These are phyloP conservation scores for Plebejus argus DNA, from an alignment of 2,888 invertebrate genomes.

Conservation along the genomic window DNA sequence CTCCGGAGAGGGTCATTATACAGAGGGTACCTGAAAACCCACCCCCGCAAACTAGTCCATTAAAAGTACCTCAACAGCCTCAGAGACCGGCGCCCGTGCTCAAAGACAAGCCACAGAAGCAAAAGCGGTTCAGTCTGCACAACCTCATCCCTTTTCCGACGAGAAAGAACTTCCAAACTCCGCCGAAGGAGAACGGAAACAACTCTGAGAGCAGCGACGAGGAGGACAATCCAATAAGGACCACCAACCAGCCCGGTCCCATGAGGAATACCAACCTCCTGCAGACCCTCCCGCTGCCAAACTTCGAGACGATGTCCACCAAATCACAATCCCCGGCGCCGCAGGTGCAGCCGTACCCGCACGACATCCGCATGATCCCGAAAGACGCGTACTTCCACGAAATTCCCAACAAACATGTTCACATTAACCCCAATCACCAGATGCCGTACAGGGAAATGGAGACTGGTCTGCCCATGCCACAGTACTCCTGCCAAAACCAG, in stretches of 20 bases:
- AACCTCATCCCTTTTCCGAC: conserved; percentile 78
- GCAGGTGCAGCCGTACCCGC: conserved; percentile 49
- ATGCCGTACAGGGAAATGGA: conserved; percentile 63
- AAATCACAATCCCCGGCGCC: conserved; percentile 69
- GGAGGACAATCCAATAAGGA: conserved; percentile 75
- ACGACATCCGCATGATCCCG: conserved; percentile 71
- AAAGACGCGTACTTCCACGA: conserved; percentile 84
- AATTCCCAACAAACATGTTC: conserved; percentile 72
- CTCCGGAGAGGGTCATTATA: conserved; percentile 64
- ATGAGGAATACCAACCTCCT: conserved; percentile 79
- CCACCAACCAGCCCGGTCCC: conserved; percentile 73
- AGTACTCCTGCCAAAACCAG: conserved; percentile 54
- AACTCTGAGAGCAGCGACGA: conserved; percentile 82
- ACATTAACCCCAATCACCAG: conserved; percentile 47
- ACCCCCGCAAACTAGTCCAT: conserved; percentile 51
- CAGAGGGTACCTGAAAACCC: conserved; percentile 65
- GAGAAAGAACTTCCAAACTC: conserved; percentile 72
- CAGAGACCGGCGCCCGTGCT: conserved; percentile 71
- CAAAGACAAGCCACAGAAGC: conserved; percentile 74
- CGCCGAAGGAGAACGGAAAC: conserved; percentile 73
- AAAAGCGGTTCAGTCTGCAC: conserved; percentile 75
- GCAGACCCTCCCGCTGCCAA: conserved; percentile 77
- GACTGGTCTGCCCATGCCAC: conserved; percentile 57
- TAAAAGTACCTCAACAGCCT: conserved; percentile 74
- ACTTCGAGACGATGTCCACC: conserved; percentile 79